phyloP scores from a whole-genome alignment of 2,888 invertebrate species.

The Cephalotes varians region DNA sequence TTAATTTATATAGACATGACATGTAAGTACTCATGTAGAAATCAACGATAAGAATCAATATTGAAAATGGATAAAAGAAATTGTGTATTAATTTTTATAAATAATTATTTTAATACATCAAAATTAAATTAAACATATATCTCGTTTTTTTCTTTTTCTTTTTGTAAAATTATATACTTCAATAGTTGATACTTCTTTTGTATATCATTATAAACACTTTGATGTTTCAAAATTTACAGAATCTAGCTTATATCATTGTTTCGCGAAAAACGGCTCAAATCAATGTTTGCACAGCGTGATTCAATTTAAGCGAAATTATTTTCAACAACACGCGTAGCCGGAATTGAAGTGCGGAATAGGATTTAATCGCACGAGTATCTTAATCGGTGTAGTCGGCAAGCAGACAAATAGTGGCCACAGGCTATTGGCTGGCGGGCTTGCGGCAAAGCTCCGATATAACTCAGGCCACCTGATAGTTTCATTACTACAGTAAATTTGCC shows the following conservation, averaged over 20 bases:
- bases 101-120: background rate
- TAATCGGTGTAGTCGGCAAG: slow-evolving; percentile 78
- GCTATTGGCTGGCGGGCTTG: slow-evolving; percentile 77
- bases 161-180: background rate
- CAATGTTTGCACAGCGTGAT: background rate
- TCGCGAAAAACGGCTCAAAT: background rate
- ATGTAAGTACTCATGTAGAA: background rate
- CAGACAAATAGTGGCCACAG: slow-evolving; percentile 80
- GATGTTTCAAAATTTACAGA: background rate
- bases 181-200: background rate
- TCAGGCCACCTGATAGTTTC: slow-evolving; percentile 81
- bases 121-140: background rate
- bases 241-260: background rate
- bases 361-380: slow-evolving; percentile 79
- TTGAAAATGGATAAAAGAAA: background rate
- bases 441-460: slow-evolving; percentile 78
- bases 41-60: background rate
- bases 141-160: background rate
- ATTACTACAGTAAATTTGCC: slow-evolving; percentile 78
- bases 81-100: background rate
- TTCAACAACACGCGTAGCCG: slow-evolving; percentile 5
- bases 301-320: slow-evolving; percentile 44
- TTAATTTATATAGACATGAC: background rate
- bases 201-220: background rate
- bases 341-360: slow-evolving; percentile 52